Evolutionary conservation across 2,888 invertebrate species (phyloP), one percentile per base, ranked within the genome.

Genomic region (Cryptocheilus praepositus): DNA sequence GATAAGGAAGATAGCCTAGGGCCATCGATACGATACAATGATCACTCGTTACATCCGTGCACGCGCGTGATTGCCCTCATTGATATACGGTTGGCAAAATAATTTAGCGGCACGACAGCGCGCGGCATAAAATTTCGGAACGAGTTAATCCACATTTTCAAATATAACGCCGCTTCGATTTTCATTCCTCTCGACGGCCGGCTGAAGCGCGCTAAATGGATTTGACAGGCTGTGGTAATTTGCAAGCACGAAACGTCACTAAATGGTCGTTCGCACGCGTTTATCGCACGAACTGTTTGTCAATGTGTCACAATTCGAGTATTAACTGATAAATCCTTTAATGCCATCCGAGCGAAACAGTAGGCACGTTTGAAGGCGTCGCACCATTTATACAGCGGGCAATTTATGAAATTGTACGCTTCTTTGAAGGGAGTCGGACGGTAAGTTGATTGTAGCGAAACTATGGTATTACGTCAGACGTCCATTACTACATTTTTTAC

Each of bases 281-380:
- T 74, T 74, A 71, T 71, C 62, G 60, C 49, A 22, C 51, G 45
- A 55, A 22, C 49, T 74, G 66, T 75, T 75, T 69, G 68, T 53
- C 52, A 52, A 46, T 55, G 22, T 19, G 67, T 75, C 66, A 70
- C 18, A 64, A 59, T 73, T 65, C 25, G 44, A 59, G 49, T 64
- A 76, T 76, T 73, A 70, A 52, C 67, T 67, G 67, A 76, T 76
- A 65, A 70, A 45, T 64, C 65, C 63, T 60, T 69, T 76, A 67
- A 73, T 67, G 69, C 55, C 61, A 22, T 43, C 63, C 49, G 56
- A 61, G 67, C 61, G 36, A 55, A 64, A 66, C 59, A 15, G 45
- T 11, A 28, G 61, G 21, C 28, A 11, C 45, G 22, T 16, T 45
- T 54, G 61, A 45, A 19, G 4, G 45, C 64, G 28, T 60, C 28